A percentile compares a stretch with the other conserved stretches of the same genome.
These are phyloP conservation scores for Lamellibrachia columna DNA, from an alignment of 2,888 invertebrate genomes.

Conservation along the genomic window DNA sequence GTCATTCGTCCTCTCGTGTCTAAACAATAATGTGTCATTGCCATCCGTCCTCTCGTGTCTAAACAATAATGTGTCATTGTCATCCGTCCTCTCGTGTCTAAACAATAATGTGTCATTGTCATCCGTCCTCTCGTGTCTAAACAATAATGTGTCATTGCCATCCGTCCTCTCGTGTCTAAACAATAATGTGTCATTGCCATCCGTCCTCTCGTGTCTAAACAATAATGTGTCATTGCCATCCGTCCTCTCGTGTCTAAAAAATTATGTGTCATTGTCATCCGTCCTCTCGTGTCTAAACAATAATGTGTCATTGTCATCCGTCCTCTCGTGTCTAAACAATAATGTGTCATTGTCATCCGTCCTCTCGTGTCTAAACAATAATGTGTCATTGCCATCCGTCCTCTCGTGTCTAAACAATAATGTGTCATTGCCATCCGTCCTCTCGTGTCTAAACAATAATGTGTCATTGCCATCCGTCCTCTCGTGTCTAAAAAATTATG, in stretches of 20 bases:
- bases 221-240: not conserved
- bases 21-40: not conserved
- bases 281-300: not conserved
- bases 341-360: not conserved
- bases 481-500: not conserved
- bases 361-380: not conserved
- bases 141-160: not conserved
- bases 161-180: not conserved
- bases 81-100: not conserved
- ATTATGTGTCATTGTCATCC: not conserved
- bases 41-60: not conserved
- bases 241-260: not conserved
- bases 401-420: not conserved
- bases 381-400: not conserved
- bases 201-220: not conserved
- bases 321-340: too few relatives aligned
- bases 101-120: not conserved
- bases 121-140: not conserved
- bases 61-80: not conserved
- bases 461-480: not conserved
- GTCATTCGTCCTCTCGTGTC: not conserved
- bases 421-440: not conserved
- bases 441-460: not conserved
- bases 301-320: not conserved
- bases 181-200: not conserved